Evolutionary conservation across 2,797 vertebrate genomes (phyloP).

Genomic region (Phrynocephalus guinanensis): DNA sequence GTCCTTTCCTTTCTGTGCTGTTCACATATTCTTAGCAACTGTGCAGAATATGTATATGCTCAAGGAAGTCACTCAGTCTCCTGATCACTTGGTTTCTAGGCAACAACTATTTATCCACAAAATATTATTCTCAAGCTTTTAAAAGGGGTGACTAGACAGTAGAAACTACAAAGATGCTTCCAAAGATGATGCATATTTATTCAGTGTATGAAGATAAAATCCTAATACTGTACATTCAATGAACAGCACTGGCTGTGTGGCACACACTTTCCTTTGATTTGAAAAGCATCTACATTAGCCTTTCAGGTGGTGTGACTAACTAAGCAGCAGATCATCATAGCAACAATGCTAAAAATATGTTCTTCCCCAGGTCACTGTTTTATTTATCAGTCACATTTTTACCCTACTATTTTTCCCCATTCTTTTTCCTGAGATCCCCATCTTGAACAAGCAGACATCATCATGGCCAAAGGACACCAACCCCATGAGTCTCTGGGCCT

Average conservation of each 20-base stretch:
- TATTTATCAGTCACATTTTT: slow-evolving; percentile 1
- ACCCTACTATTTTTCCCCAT: not conserved
- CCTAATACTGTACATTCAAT: not conserved
- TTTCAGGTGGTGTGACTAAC: not conserved
- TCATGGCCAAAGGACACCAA: not conserved
- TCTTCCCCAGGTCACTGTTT: not conserved
- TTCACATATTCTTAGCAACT: not conserved
- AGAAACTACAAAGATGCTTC: slow-evolving; percentile 30
- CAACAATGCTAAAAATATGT: not conserved
- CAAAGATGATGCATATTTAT: not conserved
- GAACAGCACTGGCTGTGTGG: not conserved
- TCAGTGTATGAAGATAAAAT: not conserved
- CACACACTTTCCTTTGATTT: not conserved
- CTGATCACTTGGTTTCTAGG: slow-evolving; percentile 65
- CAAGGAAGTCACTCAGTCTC: slow-evolving; percentile 53
- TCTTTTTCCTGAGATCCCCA: not conserved
- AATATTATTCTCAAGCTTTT: slow-evolving; percentile 34
- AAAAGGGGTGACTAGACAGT: slow-evolving; percentile 19
- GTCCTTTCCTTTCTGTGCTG: not conserved
- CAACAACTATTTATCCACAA: slow-evolving; percentile 52
- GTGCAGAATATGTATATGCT: not conserved
- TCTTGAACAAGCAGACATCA: too few species aligned
- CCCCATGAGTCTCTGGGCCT: too few species aligned
- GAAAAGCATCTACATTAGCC: not conserved
- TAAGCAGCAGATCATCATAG: not conserved